Percentiles rank a stretch among this genome's conserved stretches.
phyloP scores from a whole-genome alignment of 92 coral and sea anemone genomes.

The Anthopleura xanthogrammica region DNA sequence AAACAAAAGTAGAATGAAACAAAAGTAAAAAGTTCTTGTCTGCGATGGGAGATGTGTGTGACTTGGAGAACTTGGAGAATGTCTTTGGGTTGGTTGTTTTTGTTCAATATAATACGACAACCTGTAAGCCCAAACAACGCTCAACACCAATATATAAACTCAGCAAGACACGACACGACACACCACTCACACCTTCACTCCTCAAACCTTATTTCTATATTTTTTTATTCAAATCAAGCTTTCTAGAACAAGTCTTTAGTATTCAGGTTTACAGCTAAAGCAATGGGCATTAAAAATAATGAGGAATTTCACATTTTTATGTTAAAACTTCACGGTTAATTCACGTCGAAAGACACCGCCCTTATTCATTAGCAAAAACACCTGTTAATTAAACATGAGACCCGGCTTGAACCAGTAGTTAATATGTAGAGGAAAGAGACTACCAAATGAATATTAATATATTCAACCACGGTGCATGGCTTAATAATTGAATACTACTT shows the following conservation, averaged over 20 bases:
- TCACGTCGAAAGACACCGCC: background rate
- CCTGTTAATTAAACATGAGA: constrained; percentile 11
- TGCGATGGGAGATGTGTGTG: background rate
- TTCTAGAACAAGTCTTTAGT: background rate
- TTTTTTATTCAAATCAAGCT: background rate
- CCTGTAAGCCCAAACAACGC: background rate
- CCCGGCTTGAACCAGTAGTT: constrained; percentile 3
- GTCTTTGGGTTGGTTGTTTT: background rate
- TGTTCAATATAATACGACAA: background rate
- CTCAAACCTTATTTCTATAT: background rate
- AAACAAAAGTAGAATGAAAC: background rate
- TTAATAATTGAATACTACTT: background rate
- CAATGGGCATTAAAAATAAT: background rate
- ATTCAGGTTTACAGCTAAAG: background rate
- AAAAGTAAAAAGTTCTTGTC: background rate
- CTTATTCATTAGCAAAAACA: background rate
- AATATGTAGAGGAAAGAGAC: background rate
- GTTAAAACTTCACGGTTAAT: background rate
- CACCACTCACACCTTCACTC: background rate
- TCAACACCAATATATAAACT: background rate
- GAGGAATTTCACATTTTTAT: background rate
- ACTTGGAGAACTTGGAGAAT: too few species aligned
- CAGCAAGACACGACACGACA: too few species aligned
- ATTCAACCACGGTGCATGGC: background rate
- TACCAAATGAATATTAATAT: background rate